phyloP scores from a whole-genome alignment of 2,797 vertebrate genomes.

The Tachyglossus aculeatus region DNA sequence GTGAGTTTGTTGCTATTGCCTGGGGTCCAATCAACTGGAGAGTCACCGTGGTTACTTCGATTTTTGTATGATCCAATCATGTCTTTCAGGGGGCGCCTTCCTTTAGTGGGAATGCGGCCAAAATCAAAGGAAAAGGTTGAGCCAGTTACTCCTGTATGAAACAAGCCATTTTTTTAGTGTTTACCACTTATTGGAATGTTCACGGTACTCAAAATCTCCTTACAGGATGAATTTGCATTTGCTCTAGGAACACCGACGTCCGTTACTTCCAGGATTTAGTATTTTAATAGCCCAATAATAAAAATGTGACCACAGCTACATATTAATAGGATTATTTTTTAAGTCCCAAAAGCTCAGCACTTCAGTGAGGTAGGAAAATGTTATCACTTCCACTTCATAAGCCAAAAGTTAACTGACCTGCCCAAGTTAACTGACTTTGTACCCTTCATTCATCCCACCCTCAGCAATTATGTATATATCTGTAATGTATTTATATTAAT shows the following conservation, averaged over 20 bases:
- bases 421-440: too few species aligned
- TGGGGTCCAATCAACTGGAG: conserved; percentile 69
- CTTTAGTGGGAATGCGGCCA: conserved; percentile 78
- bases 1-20: conserved; percentile 69
- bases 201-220: conserved; percentile 25
- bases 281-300: neutral
- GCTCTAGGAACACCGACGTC: too few species aligned
- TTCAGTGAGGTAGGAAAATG: too few species aligned
- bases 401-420: too few species aligned
- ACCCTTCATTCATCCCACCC: too few species aligned
- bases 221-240: neutral
- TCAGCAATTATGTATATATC: too few species aligned
- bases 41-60: conserved; percentile 72
- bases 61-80: conserved; percentile 76
- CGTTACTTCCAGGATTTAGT: too few species aligned
- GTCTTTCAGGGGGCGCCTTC: conserved; percentile 80
- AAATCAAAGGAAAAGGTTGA: conserved; percentile 90
- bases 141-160: conserved; percentile 69
- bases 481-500: too few species aligned
- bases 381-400: too few species aligned
- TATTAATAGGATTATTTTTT: too few species aligned
- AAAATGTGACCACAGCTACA: too few species aligned
- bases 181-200: conserved; percentile 31
- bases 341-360: too few species aligned
- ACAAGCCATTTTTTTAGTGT: conserved; percentile 33